Evolutionary conservation across 2,888 invertebrate genomes (phyloP), one percentile per base, ranked within the genome.

Genomic region (Microplitis manilae): DNA sequence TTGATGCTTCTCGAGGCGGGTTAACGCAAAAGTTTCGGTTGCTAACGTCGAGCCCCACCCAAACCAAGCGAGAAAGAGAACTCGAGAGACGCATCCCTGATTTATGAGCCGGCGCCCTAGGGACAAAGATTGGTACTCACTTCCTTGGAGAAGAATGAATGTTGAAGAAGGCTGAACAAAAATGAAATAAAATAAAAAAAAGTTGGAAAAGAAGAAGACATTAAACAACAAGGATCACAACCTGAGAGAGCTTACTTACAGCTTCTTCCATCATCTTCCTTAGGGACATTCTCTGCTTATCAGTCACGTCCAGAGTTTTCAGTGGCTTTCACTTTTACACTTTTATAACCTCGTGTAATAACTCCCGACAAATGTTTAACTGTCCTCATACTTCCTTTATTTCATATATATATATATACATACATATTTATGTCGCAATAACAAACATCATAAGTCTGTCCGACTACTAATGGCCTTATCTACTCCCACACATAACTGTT

Each of bases 1-100:
- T 76, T 68, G 69, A 79, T 76, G 76, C 75, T 73, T 64, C 77
- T 78, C 70, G 67, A 75, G 76, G 78, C 75, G 82, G 81, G 82
- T 84, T 82, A 83, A 81, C 81, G 83, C 82, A 82, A 81, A 83
- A 85, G 81, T 84, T 85, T 78, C 70, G 69, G 67, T 74, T 74
- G 73, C 67, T 39, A 67, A 50, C 68, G 61, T 72, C 68, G 68
- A 65, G 65, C 69, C 67, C 75, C 69, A 67, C 71, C 60, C 68
- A 59, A 13, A 7, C 15, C 50, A 50, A 50, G 60, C 39, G 75
- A 74, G 77, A 73, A 70, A 72, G 71, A 76, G 68, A 76, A 78
- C 73, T 30, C 30, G 30, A 82, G 75, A 74, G 84, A 80, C 81
- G 84, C 84, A 82, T 82, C 82, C 80, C 81, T 85, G 84, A 84